Evolutionary conservation across 2,797 vertebrate species (phyloP), one percentile per base, ranked within the genome.

Genomic region (Masticophis lateralis): DNA sequence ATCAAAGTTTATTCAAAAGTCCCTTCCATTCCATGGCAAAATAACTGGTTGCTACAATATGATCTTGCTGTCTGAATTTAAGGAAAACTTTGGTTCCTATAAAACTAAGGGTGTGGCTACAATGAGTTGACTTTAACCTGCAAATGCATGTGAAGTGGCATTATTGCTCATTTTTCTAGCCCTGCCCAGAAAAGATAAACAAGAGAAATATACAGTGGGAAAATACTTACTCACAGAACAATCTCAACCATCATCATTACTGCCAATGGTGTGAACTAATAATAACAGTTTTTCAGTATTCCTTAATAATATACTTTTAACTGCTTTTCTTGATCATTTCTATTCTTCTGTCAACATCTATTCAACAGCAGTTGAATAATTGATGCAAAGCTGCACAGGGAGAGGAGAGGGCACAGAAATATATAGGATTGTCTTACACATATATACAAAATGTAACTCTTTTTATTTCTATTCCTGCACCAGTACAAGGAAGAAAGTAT

Each of bases 1-100:
- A 96, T 94, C 92, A 94, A 93, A 95, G 12, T 94, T 91, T 91
- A 93, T 90, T 95, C 91, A 22, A 83, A 95, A 91, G 89, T 92
- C 1, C 90, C 93, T 92, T 94, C 91, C 32, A 95, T 66, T 89
- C 28, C n/a, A 91, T 3, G 5, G 53, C 59, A 89, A 92, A 91
- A 61, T 8, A 66, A 22, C n/a, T 55, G 51, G 12, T 90, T 74
- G 53, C 53, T 69, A 37, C 37, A 74, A 83, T 55, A 66, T 61
- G 51, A 90, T 91, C 59, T 61, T 91, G 57, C 47, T 89, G 37
- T 59, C 27, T 87, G 61, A 61, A 16, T 25, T 88, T 60, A n/a
- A 79, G 37, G 51, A 59, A 20, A 60, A 55, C 1, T 13, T 60
- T 66, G 32, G 25, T 88, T 79, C 28, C 22, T 25, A 10, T 37